A percentile compares a stretch with the other conserved stretches of the same genome.
These are phyloP conservation scores for Halichoeres trimaculatus DNA, from an alignment of 2,113 vertebrate species.

Conservation along the genomic window DNA sequence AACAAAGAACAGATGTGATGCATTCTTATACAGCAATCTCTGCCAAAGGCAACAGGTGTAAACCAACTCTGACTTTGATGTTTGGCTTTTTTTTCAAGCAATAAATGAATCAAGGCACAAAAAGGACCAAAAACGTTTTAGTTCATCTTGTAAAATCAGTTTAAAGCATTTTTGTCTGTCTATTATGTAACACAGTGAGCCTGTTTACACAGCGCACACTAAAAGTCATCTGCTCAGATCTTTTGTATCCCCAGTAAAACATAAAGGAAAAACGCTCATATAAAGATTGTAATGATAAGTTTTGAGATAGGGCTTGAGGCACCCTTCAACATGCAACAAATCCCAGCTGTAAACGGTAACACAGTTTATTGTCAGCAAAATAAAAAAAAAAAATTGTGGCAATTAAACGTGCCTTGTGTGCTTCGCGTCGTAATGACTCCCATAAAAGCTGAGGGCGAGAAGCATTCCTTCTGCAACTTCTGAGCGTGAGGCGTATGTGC, in stretches of 20 bases:
- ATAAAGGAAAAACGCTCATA: slow-evolving; percentile 44
- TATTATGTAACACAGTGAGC: slow-evolving; percentile 2
- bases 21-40: neutral
- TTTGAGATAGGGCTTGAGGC: slow-evolving; percentile 24
- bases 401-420: slow-evolving; percentile 79
- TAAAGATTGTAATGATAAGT: slow-evolving; percentile 41
- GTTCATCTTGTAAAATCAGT: slow-evolving; percentile 12
- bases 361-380: slow-evolving; percentile 71
- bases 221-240: slow-evolving; percentile 25
- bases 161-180: slow-evolving; percentile 17
- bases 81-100: slow-evolving; percentile 45
- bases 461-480: slow-evolving; percentile 77
- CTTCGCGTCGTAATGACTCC: slow-evolving; percentile 77
- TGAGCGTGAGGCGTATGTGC: slow-evolving; percentile 72
- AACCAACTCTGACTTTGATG: slow-evolving; percentile 55
- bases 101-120: slow-evolving; percentile 28
- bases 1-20: slow-evolving; percentile 54
- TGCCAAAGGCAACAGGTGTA: slow-evolving; percentile 69
- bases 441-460: slow-evolving; percentile 77
- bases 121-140: slow-evolving; percentile 9
- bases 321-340: slow-evolving; percentile 53
- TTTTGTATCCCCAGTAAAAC: slow-evolving; percentile 33
- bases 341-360: slow-evolving; percentile 79
- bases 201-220: slow-evolving; percentile 1
- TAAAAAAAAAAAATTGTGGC: slow-evolving; percentile 39